phyloP scores from a whole-genome alignment of 2,888 invertebrate genomes.

The Meganola albula region DNA sequence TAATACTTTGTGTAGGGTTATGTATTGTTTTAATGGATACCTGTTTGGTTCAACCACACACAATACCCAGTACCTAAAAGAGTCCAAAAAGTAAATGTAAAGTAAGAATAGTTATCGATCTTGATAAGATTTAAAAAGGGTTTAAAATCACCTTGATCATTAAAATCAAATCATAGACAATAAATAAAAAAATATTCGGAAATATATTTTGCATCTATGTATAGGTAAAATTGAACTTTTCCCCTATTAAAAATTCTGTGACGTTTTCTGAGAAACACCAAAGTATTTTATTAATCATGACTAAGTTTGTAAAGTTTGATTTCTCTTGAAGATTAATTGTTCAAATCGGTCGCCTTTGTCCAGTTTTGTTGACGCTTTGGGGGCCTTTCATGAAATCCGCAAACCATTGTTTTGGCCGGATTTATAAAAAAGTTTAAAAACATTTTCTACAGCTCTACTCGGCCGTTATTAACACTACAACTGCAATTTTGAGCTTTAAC shows the following conservation, averaged over 20 bases:
- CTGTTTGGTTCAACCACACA: too few relatives aligned
- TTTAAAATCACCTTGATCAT: too few relatives aligned
- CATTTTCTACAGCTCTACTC: constrained; percentile 35
- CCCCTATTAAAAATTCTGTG: constrained; percentile 16
- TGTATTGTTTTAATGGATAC: too few relatives aligned
- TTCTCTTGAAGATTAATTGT: constrained; percentile 68
- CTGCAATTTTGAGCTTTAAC: constrained; percentile 28
- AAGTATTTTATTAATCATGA: constrained; percentile 33
- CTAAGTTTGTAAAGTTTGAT: constrained; percentile 50
- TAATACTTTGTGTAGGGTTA: too few relatives aligned
- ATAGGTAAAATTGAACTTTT: constrained; percentile 14
- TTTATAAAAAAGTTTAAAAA: constrained; percentile 60
- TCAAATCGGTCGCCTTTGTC: constrained; percentile 58
- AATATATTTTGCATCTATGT: too few relatives aligned
- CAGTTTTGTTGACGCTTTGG: constrained; percentile 57
- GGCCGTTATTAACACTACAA: constrained; percentile 10
- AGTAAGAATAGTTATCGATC: too few relatives aligned
- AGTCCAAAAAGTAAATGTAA: too few relatives aligned
- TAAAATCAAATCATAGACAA: too few relatives aligned
- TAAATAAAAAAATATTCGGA: too few relatives aligned
- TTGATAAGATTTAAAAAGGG: too few relatives aligned
- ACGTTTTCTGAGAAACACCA: constrained; percentile 20
- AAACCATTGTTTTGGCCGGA: constrained; percentile 65
- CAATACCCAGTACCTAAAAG: too few relatives aligned
- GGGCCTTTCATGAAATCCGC: constrained; percentile 64